Evolutionary conservation across 2,888 invertebrate species (phyloP).

Genomic region (Nematopogon swammerdamellus): DNA sequence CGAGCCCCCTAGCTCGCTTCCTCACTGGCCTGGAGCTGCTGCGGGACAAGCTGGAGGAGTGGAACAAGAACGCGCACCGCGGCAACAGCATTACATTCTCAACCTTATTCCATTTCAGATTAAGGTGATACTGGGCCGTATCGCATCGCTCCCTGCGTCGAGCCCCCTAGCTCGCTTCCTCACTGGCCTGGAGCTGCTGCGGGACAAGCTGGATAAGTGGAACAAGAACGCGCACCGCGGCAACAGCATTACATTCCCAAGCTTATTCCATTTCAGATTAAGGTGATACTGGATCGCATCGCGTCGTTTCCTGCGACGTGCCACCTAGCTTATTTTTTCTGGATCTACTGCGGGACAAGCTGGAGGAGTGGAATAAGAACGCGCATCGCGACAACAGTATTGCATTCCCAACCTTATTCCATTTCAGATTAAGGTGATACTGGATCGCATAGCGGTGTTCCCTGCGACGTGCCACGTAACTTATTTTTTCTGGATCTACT

Average conservation of each 20-base stretch:
- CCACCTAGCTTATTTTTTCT: constrained; percentile 86
- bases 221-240: constrained; percentile 85
- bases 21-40: constrained; percentile 88
- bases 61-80: constrained; percentile 89
- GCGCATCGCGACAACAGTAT: constrained; percentile 86
- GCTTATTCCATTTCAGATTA: constrained; percentile 48
- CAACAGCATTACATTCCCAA: constrained; percentile 79
- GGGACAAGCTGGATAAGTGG: constrained; percentile 87
- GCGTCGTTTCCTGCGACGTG: constrained; percentile 72
- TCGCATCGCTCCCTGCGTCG: constrained; percentile 68
- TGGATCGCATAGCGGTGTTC: constrained; percentile 65
- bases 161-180: constrained; percentile 86
- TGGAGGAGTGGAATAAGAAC: constrained; percentile 90
- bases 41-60: constrained; percentile 79
- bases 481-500: constrained; percentile 87
- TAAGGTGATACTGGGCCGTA: constrained; percentile 60
- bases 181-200: constrained; percentile 85
- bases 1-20: constrained; percentile 82
- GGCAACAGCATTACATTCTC: constrained; percentile 81
- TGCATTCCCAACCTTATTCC: constrained; percentile 10
- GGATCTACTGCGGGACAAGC: constrained; percentile 80
- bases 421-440: constrained; percentile 64
- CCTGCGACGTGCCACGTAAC: constrained; percentile 80
- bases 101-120: constrained; percentile 51
- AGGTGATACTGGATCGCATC: constrained; percentile 62